phyloP scores from a whole-genome alignment of 2,113 vertebrate genomes.

The Gobio gobio region DNA sequence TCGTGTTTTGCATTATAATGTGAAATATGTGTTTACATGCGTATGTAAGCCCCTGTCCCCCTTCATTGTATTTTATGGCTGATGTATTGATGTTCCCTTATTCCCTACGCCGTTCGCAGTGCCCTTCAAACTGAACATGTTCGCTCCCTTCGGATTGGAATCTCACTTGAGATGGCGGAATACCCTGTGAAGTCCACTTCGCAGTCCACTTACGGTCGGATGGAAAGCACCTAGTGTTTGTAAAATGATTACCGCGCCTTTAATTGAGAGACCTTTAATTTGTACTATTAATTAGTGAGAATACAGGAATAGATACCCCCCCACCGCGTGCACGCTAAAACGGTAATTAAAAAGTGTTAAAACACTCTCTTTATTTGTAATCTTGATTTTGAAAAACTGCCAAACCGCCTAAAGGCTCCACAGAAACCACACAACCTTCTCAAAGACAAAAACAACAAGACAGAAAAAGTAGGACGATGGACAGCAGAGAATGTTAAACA shows the following conservation, averaged over 20 bases:
- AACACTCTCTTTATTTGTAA: neutral
- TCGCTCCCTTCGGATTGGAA: too few relatives aligned
- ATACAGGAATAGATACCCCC: too few relatives aligned
- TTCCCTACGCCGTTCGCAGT: too few relatives aligned
- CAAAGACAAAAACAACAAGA: neutral
- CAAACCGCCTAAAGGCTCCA: neutral
- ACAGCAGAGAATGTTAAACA: neutral
- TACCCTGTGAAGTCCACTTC: too few relatives aligned
- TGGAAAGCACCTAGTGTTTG: too few relatives aligned
- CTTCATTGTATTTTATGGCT: neutral
- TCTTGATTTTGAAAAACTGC: too few relatives aligned
- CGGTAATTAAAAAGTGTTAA: neutral
- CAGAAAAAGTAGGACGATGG: neutral
- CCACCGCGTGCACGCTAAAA: neutral
- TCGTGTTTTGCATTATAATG: slow-evolving; percentile 30
- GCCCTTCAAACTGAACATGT: too few relatives aligned
- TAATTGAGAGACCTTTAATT: too few relatives aligned
- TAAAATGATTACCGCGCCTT: too few relatives aligned
- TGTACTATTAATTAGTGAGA: neutral
- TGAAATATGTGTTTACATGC: neutral
- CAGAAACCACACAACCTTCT: slow-evolving; percentile 8
- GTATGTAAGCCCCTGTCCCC: neutral
- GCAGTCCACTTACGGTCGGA: too few relatives aligned
- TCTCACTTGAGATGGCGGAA: too few relatives aligned
- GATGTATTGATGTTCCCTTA: too few relatives aligned